Base-by-base conservation (phyloP, 2,888 invertebrate genomes). In the Lottia scabra region DNA sequence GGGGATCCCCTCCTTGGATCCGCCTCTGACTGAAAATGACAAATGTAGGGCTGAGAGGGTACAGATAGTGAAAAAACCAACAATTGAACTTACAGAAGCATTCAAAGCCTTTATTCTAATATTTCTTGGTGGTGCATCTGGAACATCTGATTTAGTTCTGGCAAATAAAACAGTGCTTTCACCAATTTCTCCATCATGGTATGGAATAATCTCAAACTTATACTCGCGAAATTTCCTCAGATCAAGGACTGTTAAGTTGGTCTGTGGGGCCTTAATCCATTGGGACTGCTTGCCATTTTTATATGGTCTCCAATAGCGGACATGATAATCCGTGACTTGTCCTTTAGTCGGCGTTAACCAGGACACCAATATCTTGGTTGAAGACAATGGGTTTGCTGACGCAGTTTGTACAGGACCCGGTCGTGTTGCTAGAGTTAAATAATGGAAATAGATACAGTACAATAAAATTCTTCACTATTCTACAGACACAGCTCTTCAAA, bases 141-240 rank as follows among this genome's bases (percentile, higher is more conserved):
- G 84, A 63, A 69, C 75, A 67, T 80, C 79, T 0, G 81, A 68
- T 10, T 75, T 73, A 0, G 84, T 84, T 19, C 67, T 67, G 2
- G 82, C 78, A 13, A 78, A 80, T 1, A 79, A 76, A n/a, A 80
- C 81, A 5, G 78, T 70, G 0, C 79, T 72, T n/a, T 81, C 80
- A 5, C 84, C 84, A 0, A 74, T 76, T 19, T 75, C 64, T 15
- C 79, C 79, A 44, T 79, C 80, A 44, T 79, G 70, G 65, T 79
- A 83, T 0, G 84, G 84, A 30, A 82, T 82, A 43, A 84, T 80
- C 44, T 75, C 76, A 67, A 83, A 81, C 62, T 75, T 64, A 71
- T 83, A 83, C 16, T 75, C 79, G 38, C 80, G 81, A 69, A 72
- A 75, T 46, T 80, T 78, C 23, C 72, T 69, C 56, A 83, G 71